These are phyloP conservation scores for Coturnix japonica DNA, from an alignment of 2,113 vertebrate genomes.

Conservation along the genomic window DNA sequence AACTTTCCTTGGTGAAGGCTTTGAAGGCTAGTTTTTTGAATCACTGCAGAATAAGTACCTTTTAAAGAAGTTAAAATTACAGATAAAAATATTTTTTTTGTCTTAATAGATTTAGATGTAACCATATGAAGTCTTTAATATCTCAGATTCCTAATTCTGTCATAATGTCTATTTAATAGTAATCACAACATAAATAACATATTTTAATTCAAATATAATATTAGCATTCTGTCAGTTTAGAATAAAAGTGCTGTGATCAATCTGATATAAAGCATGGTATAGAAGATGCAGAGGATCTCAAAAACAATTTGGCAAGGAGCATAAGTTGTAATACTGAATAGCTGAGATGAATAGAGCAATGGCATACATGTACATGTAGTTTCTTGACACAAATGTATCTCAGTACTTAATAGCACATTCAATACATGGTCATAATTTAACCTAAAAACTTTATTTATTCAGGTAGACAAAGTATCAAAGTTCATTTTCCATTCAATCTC, in stretches of 20 bases:
- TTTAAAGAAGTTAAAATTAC: background rate
- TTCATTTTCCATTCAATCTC: background rate
- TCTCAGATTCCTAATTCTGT: background rate
- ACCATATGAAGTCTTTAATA: background rate
- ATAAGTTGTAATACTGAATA: background rate
- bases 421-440: background rate
- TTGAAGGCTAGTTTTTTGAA: conserved; percentile 72
- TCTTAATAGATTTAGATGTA: background rate
- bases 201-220: background rate
- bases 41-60: background rate
- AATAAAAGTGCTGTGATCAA: background rate
- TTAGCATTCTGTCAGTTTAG: background rate
- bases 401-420: background rate
- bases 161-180: background rate
- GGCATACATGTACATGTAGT: fast-evolving
- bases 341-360: background rate
- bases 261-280: background rate
- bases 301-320: background rate
- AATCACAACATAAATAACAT: background rate
- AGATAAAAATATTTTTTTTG: background rate
- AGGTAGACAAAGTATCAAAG: background rate
- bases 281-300: background rate
- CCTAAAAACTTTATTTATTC: background rate
- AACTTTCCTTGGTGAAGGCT: conserved; percentile 78
- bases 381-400: background rate